phyloP scores from a whole-genome alignment of 2,888 invertebrate genomes.

The Drosophila mimica region DNA sequence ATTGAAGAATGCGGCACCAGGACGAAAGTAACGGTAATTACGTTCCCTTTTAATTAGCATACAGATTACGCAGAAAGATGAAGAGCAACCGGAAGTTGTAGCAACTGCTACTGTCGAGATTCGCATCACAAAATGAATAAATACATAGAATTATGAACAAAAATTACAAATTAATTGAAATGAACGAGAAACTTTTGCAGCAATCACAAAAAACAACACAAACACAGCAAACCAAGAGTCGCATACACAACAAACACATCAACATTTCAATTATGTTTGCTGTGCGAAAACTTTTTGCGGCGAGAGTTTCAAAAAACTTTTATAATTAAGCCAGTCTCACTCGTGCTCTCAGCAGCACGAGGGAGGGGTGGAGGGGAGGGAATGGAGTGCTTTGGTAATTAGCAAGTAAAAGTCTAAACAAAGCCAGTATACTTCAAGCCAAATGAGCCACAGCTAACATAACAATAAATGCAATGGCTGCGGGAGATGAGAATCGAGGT shows the following conservation, averaged over 20 bases:
- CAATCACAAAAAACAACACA: constrained; percentile 25
- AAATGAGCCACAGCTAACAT: constrained; percentile 60
- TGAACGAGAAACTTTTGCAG: constrained; percentile 50
- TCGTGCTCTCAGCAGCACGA: background rate
- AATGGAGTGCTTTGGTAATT: constrained; percentile 54
- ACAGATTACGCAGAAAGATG: constrained; percentile 45
- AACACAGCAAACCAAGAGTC: background rate
- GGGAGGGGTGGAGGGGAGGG: too few species aligned
- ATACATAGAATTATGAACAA: constrained; percentile 53
- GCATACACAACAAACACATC: constrained; percentile 41
- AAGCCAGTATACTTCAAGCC: constrained; percentile 54
- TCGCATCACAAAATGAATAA: constrained; percentile 27
- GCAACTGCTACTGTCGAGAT: background rate
- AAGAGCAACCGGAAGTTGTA: constrained; percentile 26
- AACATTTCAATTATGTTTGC: constrained; percentile 75
- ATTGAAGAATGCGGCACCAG: constrained; percentile 4
- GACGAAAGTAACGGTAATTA: constrained; percentile 48
- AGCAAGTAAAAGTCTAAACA: constrained; percentile 57
- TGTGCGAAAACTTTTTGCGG: constrained; percentile 48
- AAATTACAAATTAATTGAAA: constrained; percentile 72
- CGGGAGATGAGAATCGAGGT: background rate
- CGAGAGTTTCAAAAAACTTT: constrained; percentile 51
- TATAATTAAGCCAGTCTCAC: constrained; percentile 57
- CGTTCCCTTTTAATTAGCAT: constrained; percentile 61
- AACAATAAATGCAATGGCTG: constrained; percentile 36